Percentiles rank a stretch among this genome's conserved stretches.
These are phyloP conservation scores for Harpagoxenus sublaevis DNA, from an alignment of 2,888 invertebrate genomes.

Conservation along the genomic window DNA sequence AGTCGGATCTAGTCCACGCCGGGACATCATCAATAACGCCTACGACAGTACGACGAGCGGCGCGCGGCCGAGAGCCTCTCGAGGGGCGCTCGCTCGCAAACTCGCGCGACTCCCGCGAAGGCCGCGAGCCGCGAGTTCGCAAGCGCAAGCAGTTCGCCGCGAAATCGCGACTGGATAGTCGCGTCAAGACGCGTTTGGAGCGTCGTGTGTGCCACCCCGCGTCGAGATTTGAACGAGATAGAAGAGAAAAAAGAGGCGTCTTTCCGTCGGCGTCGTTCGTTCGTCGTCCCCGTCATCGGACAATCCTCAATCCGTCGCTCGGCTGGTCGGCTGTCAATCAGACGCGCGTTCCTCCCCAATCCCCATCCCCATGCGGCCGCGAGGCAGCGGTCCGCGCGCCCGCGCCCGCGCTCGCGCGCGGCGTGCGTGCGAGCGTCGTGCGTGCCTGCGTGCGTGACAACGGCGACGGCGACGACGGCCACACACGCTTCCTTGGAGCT, in stretches of 20 bases:
- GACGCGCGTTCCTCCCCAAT: not conserved
- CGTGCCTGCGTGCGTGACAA: conserved; percentile 61
- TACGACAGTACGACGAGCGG: conserved; percentile 64
- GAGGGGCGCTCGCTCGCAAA: too few relatives aligned
- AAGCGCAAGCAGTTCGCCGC: not conserved
- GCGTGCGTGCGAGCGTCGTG: conserved; percentile 45
- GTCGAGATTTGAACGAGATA: not conserved
- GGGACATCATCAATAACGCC: conserved; percentile 53
- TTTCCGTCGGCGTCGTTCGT: not conserved
- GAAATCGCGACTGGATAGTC: not conserved
- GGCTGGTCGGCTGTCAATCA: not conserved
- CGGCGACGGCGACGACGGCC: not conserved
- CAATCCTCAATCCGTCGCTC: not conserved
- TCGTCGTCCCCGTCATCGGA: not conserved
- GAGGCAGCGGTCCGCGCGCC: conserved; percentile 43
- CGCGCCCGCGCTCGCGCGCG: conserved; percentile 37
- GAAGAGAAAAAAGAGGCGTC: too few relatives aligned
- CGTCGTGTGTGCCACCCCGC: not conserved
- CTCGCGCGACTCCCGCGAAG: too few relatives aligned
- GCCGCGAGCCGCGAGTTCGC: not conserved
- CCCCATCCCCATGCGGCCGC: conserved; percentile 16
- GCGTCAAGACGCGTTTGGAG: not conserved
- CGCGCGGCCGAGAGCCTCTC: conserved; percentile 1
- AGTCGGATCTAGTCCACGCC: conserved; percentile 31
- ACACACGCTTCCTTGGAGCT: conserved; percentile 45